Evolutionary conservation across 2,797 vertebrate genomes (phyloP), one percentile per base, ranked within the genome.

Genomic region (Otolemur crassicaudatus): DNA sequence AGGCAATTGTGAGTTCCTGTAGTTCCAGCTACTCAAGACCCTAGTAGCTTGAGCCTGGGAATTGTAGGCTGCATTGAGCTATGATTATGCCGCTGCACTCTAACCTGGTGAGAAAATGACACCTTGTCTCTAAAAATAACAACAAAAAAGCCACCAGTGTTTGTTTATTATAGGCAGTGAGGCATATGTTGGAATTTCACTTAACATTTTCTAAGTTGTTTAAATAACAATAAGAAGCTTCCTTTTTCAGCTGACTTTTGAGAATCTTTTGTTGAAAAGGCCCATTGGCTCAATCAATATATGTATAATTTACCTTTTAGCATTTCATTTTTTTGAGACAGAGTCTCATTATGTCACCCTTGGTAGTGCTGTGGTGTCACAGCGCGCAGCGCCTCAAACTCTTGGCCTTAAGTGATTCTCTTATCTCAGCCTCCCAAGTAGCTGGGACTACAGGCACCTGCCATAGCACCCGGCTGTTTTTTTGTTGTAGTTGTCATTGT

Each of bases 231-330:
- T 29, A 63, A 43, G 22, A 86, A 22, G 43, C 61, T 94, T 3
- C 69, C 34, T 96, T 86, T 94, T 90, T 43, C 12, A 86, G 67
- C 31, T 94, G 31, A 86, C 31, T 34, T 90, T 88, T 79, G 60
- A 20, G 73, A 92, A 69, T 61, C 27, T 94, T 82, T 76, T 70
- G 86, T 31, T 83, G 77, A 79, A 84, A 83, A 84, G 63, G 25
- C 61, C 31, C 25, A 77, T 63, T 77, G 70, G 65, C 9, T 65
- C 65, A 43, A 61, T 61, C 31, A 93, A 3, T 75, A 53, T 90
- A 31, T 70, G 87, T 31, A 23, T 46, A 77, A 87, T 43, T 94
- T 60, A 81, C 76, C 14, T 82, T 90, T 96, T 67, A 67, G 65
- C 65, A 67, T 25, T 60, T 60, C 29, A 29, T 29, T 7, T n/a